Base-by-base conservation (phyloP, 35 echinoderm and acorn worm species). In the Ophiothrix spiculata region DNA sequence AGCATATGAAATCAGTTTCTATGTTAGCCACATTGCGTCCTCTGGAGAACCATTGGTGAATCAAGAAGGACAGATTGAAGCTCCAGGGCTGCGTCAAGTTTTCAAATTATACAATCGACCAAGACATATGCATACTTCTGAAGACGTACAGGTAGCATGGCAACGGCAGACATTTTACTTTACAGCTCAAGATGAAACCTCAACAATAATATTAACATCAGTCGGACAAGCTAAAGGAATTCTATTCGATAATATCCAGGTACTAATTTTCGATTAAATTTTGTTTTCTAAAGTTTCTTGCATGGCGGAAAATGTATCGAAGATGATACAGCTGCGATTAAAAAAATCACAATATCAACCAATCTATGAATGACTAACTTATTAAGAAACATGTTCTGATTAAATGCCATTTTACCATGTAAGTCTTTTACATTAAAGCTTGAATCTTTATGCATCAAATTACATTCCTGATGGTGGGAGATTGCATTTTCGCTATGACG, bases 41-140 rank as follows among this genome's bases (percentile, higher is more conserved):
- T 75, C 84, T 25, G 17, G 31, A 19, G 74, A 74, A 19, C 84
- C 84, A 16, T 75, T 76, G 37, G 15, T 86, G 31, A 74, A 38
- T 39, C 84, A 86, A 39, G 84, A 86, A 29, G 84, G 64, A 21
- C 37, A 12, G 10, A 36, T 86, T 23, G 14, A 76, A 76, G 69
- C 63, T 3, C 33, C 84, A 13, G 54, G 35, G 36, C 31, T 86
- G 69, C 33, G 77, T 74, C 21, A 76, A 37, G 74, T 86, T 19
- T 86, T 86, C 84, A 86, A 39, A 37, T 31, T 86, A 11, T 76
- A 86, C 40, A 41, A 86, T 39, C 76, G 33, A 35, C 76, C 76
- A 17, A 34, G 28, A 4, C 76, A 78, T 38, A 34, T 17, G 4
- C 76, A 78, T 38, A 33, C 76, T 1, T 17, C 31, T 0, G 33